phyloP scores from a whole-genome alignment of 2,113 vertebrate genomes.

The Hiodon tergisus region DNA sequence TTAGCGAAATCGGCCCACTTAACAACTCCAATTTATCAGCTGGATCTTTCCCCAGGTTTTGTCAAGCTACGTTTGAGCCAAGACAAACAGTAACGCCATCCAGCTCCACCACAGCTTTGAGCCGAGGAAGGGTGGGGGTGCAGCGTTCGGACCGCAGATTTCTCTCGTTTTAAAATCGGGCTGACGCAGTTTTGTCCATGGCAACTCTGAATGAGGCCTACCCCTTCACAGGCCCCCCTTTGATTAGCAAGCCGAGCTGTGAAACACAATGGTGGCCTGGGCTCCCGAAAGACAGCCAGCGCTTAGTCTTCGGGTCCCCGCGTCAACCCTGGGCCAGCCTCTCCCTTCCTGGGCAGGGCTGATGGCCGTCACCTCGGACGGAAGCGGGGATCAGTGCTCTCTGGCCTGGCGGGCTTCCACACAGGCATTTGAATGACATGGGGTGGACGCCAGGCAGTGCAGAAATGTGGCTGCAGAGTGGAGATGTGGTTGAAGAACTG shows the following conservation, averaged over 20 bases:
- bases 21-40: background rate
- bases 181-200: too few relatives aligned
- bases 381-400: too few relatives aligned
- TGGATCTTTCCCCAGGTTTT: background rate
- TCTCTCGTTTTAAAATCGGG: too few relatives aligned
- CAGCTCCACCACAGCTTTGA: background rate
- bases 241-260: background rate
- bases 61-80: background rate
- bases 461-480: too few relatives aligned
- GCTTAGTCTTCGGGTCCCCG: background rate
- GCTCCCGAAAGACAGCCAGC: slow-evolving; percentile 26
- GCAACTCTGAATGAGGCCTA: background rate
- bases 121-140: background rate
- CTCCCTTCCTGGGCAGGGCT: slow-evolving; percentile 47
- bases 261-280: slow-evolving; percentile 2
- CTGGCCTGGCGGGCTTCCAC: too few relatives aligned
- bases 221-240: background rate
- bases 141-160: background rate
- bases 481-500: too few relatives aligned
- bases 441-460: too few relatives aligned
- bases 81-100: background rate
- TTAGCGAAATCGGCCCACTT: background rate
- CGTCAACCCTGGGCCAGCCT: slow-evolving; percentile 35
- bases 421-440: too few relatives aligned
- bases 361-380: slow-evolving; percentile 45